Conservation (phyloP, 2,113 vertebrate genomes). For the Myanophis thanlyinensis region DNA sequence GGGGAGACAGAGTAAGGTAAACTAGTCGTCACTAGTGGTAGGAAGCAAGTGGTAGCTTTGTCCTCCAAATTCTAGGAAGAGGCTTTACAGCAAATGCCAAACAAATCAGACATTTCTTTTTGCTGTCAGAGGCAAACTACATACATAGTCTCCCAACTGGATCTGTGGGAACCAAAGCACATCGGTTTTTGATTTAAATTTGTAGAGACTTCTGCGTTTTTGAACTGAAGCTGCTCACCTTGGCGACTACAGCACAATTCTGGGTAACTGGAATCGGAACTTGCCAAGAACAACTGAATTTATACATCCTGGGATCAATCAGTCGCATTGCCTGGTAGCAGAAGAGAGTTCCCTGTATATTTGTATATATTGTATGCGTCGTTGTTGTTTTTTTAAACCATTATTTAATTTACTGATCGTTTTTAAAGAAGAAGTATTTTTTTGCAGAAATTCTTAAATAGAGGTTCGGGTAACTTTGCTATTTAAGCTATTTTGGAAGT, state of each 20-base stretch:
- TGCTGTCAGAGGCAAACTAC: background rate
- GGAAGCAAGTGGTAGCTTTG: rapidly evolving
- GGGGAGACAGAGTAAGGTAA: rapidly evolving
- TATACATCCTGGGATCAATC: background rate
- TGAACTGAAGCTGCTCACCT: background rate
- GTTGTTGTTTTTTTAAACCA: conserved; percentile 22
- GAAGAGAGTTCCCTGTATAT: background rate
- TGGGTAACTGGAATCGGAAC: background rate
- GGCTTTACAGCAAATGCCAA: background rate
- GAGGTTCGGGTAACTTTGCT: conserved; percentile 36
- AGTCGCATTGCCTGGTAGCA: background rate
- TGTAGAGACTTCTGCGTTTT: background rate
- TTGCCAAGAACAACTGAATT: background rate
- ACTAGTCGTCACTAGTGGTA: background rate
- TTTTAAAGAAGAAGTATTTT: conserved; percentile 53
- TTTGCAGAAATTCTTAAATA: conserved; percentile 55
- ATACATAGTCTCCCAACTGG: background rate
- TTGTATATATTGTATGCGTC: background rate
- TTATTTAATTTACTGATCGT: conserved; percentile 64
- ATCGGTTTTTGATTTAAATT: rapidly evolving
- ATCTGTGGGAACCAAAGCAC: background rate
- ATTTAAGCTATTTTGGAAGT: conserved; percentile 23
- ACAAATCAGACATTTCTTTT: conserved; percentile 18
- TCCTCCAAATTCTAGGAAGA: rapidly evolving
- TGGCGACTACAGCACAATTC: background rate